Evolutionary conservation across 2,797 vertebrate species (phyloP), one percentile per base, ranked within the genome.

Genomic region (Dromococcyx pavoninus): DNA sequence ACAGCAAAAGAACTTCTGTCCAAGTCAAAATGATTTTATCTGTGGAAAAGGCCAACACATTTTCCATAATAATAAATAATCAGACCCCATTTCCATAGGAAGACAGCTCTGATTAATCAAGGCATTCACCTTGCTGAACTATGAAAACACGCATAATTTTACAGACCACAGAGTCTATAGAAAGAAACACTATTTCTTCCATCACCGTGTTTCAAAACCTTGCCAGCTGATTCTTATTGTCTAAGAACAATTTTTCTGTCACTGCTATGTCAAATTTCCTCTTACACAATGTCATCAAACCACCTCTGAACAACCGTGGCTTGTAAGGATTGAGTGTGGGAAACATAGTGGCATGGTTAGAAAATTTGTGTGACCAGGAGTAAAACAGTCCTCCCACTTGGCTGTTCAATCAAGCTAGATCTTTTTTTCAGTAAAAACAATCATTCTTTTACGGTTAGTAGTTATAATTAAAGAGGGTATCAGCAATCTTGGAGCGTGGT

Each of bases 1-100:
- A 86, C 84, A 81, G 35, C 16, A 79, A 53, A 92, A 65, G 1
- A 72, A 46, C 3, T 32, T 58, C 33, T 57, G 14, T 86, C n/a
- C 27, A 71, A 80, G 10, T 46, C 15, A 88, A 88, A 91, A 77
- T 58, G 0, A 67, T 10, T 83, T 89, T 51, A 50, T 61, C 41
- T 80, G 18, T 10, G 24, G 21, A 77, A 92, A 89, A 16, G 74
- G 17, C 9, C 65, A 91, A 58, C 21, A 48, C 10, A 32, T 77
- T 86, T 92, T 80, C 69, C 21, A n/a, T 50, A 64, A 86, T 58
- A 91, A 81, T 65, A 89, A 71, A 66, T 70, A 85, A 79, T 57
- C 39, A 51, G 35, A 73, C 13, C 11, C 12, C 8, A 79, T 89
- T 84, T 84, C 56, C 17, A 56, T 17, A 32, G 35, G 22, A 73